Base-by-base conservation (phyloP, 30 jellyfish, hydroid and myxozoan species). In the Morbakka virulenta region DNA sequence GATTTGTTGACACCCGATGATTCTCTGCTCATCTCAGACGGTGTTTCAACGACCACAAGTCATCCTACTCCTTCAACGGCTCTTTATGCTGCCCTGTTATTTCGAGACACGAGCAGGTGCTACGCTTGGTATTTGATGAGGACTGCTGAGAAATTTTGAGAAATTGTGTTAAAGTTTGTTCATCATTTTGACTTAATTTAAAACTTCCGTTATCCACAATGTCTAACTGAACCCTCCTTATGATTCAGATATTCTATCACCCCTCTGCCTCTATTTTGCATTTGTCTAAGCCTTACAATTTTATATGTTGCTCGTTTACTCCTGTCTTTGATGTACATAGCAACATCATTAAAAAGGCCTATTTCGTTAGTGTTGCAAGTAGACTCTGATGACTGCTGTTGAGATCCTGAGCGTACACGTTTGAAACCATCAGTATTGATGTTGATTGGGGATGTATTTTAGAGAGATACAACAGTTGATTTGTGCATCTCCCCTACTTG, bases 401-500 rank as follows among this genome's bases (percentile, higher is more conserved):
- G 41, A 6, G 83, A 71, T 21, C 83, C 22, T 22, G 3, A 33
- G 6, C 47, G 22, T 24, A 71, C 83, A 35, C 77, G 77, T 33
- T 71, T 71, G 4, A 71, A n/a, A 14, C 73, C 24, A 64, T 71
- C 83, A 71, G 83, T 6, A 6, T 51, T 30, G 77, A 71, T 12
- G 57, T 41, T 6, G 47, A 27, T 25, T 11, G 83, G 83, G 31
- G 41, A 14, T 35, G 77, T 6, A 23, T 71, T 71, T 64, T 35
- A 26, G 9, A 71, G 83, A 2, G 83, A 71, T 22, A 71, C 31
- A 48, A 71, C 49, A 25, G 83, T 71, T 13, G 83, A 35, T 36
- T 71, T 71, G 49, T 71, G 67, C 3, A 71, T 25, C 49, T 47
- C 73, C 77, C 83, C 83, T 29, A 71, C 83, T 22, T 62, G 72